Base-by-base conservation (phyloP, 1,140 invertebrate genomes). In the Drosophila ironensis region DNA sequence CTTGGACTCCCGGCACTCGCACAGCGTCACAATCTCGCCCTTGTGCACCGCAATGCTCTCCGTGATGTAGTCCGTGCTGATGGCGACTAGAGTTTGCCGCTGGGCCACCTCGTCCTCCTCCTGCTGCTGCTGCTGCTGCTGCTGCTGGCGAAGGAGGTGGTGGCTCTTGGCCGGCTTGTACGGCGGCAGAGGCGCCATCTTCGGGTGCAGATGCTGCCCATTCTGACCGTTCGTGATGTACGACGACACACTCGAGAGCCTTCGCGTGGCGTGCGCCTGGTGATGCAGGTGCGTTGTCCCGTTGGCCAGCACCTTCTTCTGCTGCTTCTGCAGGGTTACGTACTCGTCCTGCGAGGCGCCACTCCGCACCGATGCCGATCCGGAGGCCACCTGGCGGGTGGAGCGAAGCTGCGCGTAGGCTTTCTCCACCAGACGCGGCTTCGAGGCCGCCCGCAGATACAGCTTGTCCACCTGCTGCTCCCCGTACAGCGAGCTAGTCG, bases 1-100 rank as follows among this genome's bases (percentile, higher is more conserved):
- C 63, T 92, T 91, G 17, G 88, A 88, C 20, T 90, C 90, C 8
- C 89, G 87, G 41, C 91, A 91, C 70, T 92, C 91, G 12, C 95
- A 89, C 28, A 96, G 86, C 22, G 92, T 92, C 1, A 96, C 94
- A 5, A 95, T 94, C 67, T 96, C 95, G 3, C 94, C 95, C 74
- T 94, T 93, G 28, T 90, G 87, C 7, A 96, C 94, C 24, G 91
- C 91, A 19, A 95, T 90, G n/a, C 93, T 93, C 45, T 91, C 91
- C 24, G 92, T 91, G 44, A 90, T 88, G 76, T 93, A 95, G 89
- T 95, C 93, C 75, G 91, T 91, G 27, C 92, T 92, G 33, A 95
- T 93, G 9, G 95, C 92, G 57, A 95, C 89, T 20, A 95, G 90
- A 47, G 93, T 95, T 61, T 95, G 93, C 35, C 35, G 53, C 25